Evolutionary conservation across 2,113 vertebrate species (phyloP).

Genomic region (Pterocles gutturalis): DNA sequence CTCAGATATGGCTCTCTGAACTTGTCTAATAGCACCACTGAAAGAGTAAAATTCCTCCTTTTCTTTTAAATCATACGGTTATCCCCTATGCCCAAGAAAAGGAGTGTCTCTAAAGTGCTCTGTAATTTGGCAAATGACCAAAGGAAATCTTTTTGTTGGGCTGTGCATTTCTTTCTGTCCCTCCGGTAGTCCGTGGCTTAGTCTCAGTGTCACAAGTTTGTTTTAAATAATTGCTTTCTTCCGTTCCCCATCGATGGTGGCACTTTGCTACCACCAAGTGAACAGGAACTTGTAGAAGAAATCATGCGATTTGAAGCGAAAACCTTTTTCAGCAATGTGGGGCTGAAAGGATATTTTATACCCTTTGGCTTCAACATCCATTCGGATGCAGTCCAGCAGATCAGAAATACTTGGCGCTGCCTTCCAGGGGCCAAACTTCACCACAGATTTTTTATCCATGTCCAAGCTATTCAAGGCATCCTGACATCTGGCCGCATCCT

Average conservation of each 20-base stretch:
- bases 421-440: constrained; percentile 94
- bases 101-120: background rate
- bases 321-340: constrained; percentile 74
- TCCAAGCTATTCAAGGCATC: constrained; percentile 81
- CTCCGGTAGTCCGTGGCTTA: background rate
- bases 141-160: fast-evolving
- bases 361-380: constrained; percentile 86
- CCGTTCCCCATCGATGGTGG: fast-evolving
- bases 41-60: background rate
- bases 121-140: background rate
- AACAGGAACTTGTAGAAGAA: constrained; percentile 87
- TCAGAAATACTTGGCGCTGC: constrained; percentile 71
- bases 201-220: background rate
- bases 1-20: background rate
- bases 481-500: constrained; percentile 74
- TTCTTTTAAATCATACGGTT: background rate
- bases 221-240: background rate
- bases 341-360: constrained; percentile 77
- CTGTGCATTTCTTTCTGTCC: background rate
- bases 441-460: constrained; percentile 83
- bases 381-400: constrained; percentile 87
- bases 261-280: constrained; percentile 87
- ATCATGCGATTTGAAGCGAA: constrained; percentile 75
- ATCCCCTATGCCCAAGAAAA: background rate
- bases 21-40: background rate